Evolutionary conservation across 1,140 invertebrate species (phyloP).

Genomic region (Hyposmocoma kahamanoa): DNA sequence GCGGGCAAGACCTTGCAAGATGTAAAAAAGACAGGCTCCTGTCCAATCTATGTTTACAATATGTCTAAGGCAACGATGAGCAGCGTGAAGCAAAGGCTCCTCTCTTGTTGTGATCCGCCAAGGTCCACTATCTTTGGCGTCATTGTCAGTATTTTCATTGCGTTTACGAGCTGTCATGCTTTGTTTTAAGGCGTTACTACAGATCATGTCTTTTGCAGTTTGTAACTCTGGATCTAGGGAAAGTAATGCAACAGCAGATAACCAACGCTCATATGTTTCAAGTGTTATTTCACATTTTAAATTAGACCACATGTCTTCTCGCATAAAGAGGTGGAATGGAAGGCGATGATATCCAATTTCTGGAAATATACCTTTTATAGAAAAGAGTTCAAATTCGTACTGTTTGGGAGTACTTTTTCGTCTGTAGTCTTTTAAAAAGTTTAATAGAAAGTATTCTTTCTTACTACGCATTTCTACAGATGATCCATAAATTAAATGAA

Average conservation of each 20-base stretch:
- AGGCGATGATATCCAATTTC: constrained; percentile 65
- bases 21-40: constrained; percentile 68
- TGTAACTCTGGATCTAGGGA: constrained; percentile 56
- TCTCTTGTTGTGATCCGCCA: constrained; percentile 54
- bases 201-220: constrained; percentile 67
- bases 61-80: constrained; percentile 63
- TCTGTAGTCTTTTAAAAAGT: constrained; percentile 63
- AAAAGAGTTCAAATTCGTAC: constrained; percentile 69
- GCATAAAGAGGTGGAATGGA: constrained; percentile 66
- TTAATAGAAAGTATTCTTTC: constrained; percentile 63
- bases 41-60: constrained; percentile 73
- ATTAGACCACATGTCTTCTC: constrained; percentile 68
- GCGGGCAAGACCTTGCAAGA: constrained; percentile 62
- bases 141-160: constrained; percentile 29
- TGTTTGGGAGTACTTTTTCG: constrained; percentile 62
- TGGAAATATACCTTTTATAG: constrained; percentile 66
- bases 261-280: constrained; percentile 65
- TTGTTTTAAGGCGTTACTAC: constrained; percentile 69
- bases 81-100: constrained; percentile 56
- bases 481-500: constrained; percentile 44
- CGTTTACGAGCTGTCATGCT: constrained; percentile 63
- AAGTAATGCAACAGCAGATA: constrained; percentile 57
- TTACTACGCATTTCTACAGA: constrained; percentile 33
- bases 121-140: constrained; percentile 42
- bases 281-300: constrained; percentile 70